These are phyloP conservation scores for Chrysolina americana DNA, from an alignment of 2,888 invertebrate species.

Conservation along the genomic window DNA sequence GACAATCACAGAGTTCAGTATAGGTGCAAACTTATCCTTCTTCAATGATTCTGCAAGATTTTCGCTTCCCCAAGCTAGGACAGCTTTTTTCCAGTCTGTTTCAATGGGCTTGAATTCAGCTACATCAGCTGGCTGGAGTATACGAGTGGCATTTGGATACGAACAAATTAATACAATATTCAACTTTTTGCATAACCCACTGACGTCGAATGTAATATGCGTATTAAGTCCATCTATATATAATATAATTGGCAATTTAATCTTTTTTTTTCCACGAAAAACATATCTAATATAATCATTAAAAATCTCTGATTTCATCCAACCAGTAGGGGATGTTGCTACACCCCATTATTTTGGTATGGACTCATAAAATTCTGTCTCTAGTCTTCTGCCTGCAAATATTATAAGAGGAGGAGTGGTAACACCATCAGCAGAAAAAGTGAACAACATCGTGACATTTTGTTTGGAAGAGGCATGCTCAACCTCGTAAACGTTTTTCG, in stretches of 20 bases:
- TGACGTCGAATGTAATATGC: background rate
- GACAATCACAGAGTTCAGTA: no score
- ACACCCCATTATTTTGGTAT: slow-evolving; percentile 49
- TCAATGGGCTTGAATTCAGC: slow-evolving; percentile 52
- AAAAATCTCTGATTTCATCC: slow-evolving; percentile 27
- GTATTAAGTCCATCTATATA: background rate
- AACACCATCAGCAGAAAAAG: slow-evolving; percentile 62
- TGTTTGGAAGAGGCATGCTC: slow-evolving; percentile 61
- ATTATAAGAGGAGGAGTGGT: slow-evolving; percentile 63
- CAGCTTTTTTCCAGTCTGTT: slow-evolving; percentile 55
- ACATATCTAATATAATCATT: background rate
- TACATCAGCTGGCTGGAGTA: slow-evolving; percentile 47
- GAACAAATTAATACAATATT: slow-evolving; percentile 45
- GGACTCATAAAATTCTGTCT: slow-evolving; percentile 53
- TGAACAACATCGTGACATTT: slow-evolving; percentile 63
- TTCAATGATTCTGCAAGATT: slow-evolving; percentile 43
- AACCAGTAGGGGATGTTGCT: slow-evolving; percentile 5
- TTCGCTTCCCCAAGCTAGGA: slow-evolving; percentile 55
- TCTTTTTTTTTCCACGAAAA: background rate
- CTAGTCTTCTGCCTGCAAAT: slow-evolving; percentile 58
- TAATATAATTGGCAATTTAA: background rate
- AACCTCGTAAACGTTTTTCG: slow-evolving; percentile 62
- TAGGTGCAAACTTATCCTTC: slow-evolving; percentile 41
- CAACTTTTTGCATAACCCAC: background rate
- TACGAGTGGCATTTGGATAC: slow-evolving; percentile 54